Evolutionary conservation across 2,797 vertebrate species (phyloP).

Genomic region (Mus spretus): DNA sequence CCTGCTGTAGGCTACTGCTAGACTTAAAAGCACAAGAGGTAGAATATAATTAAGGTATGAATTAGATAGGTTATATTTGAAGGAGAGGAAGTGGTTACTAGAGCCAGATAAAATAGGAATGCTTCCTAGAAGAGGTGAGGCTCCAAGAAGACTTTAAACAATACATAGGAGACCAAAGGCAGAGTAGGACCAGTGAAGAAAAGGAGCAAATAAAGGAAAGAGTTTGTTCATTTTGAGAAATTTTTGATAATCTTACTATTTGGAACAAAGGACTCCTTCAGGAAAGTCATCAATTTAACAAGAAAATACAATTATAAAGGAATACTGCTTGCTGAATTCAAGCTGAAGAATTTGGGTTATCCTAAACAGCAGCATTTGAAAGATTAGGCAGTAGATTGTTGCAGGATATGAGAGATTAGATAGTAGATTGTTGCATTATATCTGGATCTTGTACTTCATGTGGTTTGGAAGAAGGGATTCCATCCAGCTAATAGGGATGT

Average conservation of each 20-base stretch:
- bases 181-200: not conserved
- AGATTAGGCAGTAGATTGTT: not conserved
- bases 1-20: conserved; percentile 18
- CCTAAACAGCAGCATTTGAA: conserved; percentile 40
- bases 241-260: not conserved
- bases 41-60: conserved; percentile 19
- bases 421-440: conserved; percentile 23
- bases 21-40: conserved; percentile 16
- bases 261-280: conserved; percentile 47
- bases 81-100: conserved; percentile 28
- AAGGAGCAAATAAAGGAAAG: not conserved
- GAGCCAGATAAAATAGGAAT: conserved; percentile 17
- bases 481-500: not conserved
- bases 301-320: conserved; percentile 33
- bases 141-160: conserved; percentile 28
- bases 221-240: not conserved
- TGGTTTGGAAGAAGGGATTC: not conserved
- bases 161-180: not conserved
- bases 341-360: conserved; percentile 46
- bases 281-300: not conserved
- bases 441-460: not conserved
- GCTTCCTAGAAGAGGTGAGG: not conserved
- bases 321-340: conserved; percentile 10
- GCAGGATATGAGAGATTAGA: conserved; percentile 27
- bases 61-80: not conserved